Evolutionary conservation across 2,797 vertebrate genomes (phyloP).

Genomic region (Phrynocephalus guinanensis): DNA sequence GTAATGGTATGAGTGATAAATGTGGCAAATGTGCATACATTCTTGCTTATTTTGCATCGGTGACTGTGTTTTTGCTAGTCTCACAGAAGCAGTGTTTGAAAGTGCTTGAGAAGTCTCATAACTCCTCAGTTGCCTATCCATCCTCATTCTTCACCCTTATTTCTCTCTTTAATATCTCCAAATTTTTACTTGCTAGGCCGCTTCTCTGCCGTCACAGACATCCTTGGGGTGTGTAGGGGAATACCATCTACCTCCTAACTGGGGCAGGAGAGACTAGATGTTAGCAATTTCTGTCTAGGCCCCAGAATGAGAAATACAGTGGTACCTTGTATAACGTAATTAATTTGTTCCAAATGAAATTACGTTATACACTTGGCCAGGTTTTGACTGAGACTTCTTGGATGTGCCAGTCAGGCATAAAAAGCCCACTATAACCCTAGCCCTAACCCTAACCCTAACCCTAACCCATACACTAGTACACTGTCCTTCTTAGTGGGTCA

Average conservation of each 20-base stretch:
- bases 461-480: no score
- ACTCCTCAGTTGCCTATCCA: not conserved
- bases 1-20: not conserved
- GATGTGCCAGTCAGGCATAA: no score
- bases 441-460: no score
- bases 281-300: not conserved
- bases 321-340: no score
- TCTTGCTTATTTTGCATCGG: slow-evolving; percentile 5
- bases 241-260: not conserved
- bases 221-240: not conserved
- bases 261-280: not conserved
- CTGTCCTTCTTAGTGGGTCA: no score
- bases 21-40: not conserved
- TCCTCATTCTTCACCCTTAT: no score
- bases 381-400: no score
- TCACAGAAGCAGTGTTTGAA: not conserved
- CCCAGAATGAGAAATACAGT: not conserved
- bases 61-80: not conserved
- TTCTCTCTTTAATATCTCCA: not conserved
- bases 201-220: no score
- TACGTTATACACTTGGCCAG: no score
- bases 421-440: no score
- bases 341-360: no score
- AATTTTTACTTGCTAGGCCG: no score
- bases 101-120: not conserved